A percentile compares a stretch with the other conserved stretches of the same genome.
Evolutionary conservation across 2,113 vertebrate species (phyloP).

Genomic region (Oncorhynchus masou): DNA sequence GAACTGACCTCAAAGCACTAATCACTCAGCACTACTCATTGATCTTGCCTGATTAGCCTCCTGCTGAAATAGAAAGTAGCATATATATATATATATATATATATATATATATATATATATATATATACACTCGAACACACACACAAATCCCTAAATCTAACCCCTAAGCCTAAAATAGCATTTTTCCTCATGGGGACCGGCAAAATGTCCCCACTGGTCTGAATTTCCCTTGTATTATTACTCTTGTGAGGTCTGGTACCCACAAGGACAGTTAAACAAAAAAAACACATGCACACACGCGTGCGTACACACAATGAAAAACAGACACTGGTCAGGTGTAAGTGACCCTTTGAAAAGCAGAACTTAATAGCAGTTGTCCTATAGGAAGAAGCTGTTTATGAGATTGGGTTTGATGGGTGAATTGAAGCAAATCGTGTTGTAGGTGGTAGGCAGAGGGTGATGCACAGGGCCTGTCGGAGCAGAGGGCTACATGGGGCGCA

Average conservation of each 20-base stretch:
- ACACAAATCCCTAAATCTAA: not conserved
- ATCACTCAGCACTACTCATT: no score
- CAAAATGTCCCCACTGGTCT: no score
- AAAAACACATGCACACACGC: not conserved
- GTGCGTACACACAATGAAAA: not conserved
- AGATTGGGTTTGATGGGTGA: not conserved
- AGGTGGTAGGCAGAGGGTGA: slow-evolving; percentile 2
- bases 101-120: not conserved
- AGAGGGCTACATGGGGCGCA: not conserved
- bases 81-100: not conserved
- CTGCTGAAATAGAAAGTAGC: not conserved
- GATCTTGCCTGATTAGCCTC: not conserved
- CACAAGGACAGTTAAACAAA: no score
- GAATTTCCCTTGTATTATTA: no score
- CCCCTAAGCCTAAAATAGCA: no score
- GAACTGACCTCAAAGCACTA: no score
- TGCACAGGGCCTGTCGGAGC: not conserved
- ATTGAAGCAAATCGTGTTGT: not conserved
- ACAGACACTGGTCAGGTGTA: not conserved
- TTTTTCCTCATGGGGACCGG: no score
- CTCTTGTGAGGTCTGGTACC: slow-evolving; percentile 7
- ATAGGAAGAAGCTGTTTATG: not conserved
- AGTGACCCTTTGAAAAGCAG: not conserved
- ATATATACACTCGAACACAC: not conserved
- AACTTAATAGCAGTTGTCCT: not conserved